phyloP scores from a whole-genome alignment of 2,888 invertebrate genomes.

The Oasisia sp. region DNA sequence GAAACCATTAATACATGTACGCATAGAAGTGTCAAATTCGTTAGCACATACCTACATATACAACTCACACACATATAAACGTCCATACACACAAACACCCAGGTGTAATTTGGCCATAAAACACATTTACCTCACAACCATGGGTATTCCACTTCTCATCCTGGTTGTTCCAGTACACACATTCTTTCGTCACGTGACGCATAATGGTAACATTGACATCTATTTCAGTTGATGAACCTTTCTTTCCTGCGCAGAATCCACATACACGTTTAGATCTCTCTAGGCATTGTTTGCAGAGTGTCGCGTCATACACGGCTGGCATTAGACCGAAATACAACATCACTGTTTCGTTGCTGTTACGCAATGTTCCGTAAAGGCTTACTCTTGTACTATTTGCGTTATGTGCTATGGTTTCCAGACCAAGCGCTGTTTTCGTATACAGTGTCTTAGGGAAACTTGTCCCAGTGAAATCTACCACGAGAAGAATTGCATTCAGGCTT shows the following conservation, averaged over 20 bases:
- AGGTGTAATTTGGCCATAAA: too few species aligned
- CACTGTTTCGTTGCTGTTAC: background rate
- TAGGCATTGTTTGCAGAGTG: background rate
- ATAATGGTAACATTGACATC: background rate
- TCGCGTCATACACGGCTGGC: background rate
- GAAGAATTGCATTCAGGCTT: background rate
- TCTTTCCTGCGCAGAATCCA: constrained; percentile 1
- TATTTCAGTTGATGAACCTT: background rate
- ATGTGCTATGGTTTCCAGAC: background rate
- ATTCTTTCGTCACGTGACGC: background rate
- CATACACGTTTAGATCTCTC: background rate
- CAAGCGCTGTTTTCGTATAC: background rate
- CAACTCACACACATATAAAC: too few species aligned
- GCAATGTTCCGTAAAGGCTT: background rate
- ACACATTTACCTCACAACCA: background rate
- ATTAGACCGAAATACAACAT: background rate
- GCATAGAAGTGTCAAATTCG: too few species aligned
- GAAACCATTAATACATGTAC: too few species aligned
- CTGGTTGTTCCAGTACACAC: background rate
- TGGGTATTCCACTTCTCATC: background rate
- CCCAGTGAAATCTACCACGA: background rate
- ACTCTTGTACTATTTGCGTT: background rate
- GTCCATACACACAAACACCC: too few species aligned
- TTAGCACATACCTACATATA: too few species aligned
- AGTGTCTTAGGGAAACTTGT: background rate